Evolutionary conservation across 2,888 invertebrate species (phyloP), one percentile per base, ranked within the genome.

Genomic region (Drosophila algonquin): DNA sequence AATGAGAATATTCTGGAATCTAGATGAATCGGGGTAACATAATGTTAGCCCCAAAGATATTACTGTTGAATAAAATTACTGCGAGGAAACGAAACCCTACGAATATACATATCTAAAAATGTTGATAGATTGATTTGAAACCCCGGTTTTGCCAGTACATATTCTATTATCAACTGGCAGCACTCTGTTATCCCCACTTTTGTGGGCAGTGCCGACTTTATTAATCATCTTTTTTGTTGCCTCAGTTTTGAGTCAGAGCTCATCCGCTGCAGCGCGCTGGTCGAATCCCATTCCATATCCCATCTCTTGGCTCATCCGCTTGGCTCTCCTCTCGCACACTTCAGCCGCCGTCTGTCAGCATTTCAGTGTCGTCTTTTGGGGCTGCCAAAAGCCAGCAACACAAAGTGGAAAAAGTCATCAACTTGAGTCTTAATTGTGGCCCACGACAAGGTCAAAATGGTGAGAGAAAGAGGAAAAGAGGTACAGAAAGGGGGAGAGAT

Each of bases 371-470:
- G 54, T 35, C 64, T 50, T 35, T 56, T 51, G 21, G 48, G 47
- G 16, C 45, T 44, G 44, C 12, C 12, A 30, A 63, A 48, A 40
- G 40, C 16, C 45, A 52, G 58, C 53, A 47, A 35, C 30, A 27
- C 16, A 48, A 48, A 48, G 40, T 32, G 44, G 53, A 52, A 51
- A 51, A n/a, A 52, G 40, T n/a, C 68, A 51, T 54, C 70, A 61
- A 54, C 73, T 57, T 35, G 53, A 40, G 47, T 53, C 74, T 69
- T 74, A 69, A 74, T 69, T 69, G 69, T 75, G 75, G 75, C 74
- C 75, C 69, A 69, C 60, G 75, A 75, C 74, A 75, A 75, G 74
- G 75, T 75, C 74, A 75, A 61, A 73, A 55, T 48, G 60, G 51
- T 47, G 45, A 54, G 53, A 53, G 53, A 46, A 53, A 73, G 63